A percentile compares a stretch with the other conserved stretches of the same genome.
phyloP scores from a whole-genome alignment of 2,113 vertebrate genomes.

The Myocastor coypus region DNA sequence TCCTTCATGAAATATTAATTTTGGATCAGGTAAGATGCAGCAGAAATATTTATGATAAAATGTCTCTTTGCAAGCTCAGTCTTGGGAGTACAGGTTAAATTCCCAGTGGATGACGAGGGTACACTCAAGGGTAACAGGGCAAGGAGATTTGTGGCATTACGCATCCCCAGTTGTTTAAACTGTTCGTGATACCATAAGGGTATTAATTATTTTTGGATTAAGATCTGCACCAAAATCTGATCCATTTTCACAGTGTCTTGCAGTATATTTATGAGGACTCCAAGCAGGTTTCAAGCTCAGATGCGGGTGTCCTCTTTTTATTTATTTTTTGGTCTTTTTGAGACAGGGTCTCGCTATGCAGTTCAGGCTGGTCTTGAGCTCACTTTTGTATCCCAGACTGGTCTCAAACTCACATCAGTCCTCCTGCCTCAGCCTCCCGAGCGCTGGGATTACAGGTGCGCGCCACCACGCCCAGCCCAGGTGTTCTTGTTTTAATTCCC shows the following conservation, averaged over 20 bases:
- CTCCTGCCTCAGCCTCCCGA: too few species aligned
- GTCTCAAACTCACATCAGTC: too few species aligned
- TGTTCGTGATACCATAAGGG: slow-evolving; percentile 49
- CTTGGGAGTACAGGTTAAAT: background rate
- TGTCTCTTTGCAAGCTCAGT: background rate
- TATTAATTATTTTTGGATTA: slow-evolving; percentile 74
- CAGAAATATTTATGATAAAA: slow-evolving; percentile 69
- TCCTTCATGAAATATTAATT: slow-evolving; percentile 77
- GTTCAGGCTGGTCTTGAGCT: too few species aligned
- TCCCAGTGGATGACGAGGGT: background rate
- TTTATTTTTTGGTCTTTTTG: too few species aligned
- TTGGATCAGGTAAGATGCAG: slow-evolving; percentile 20
- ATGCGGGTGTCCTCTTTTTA: background rate
- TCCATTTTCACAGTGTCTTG: background rate
- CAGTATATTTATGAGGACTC: background rate
- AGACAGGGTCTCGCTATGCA: too few species aligned
- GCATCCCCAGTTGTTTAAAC: slow-evolving; percentile 59
- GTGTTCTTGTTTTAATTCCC: background rate
- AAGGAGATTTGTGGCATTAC: background rate
- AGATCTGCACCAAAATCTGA: background rate
- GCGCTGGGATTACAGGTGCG: too few species aligned
- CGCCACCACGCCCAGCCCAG: too few species aligned
- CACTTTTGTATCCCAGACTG: too few species aligned
- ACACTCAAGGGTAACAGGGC: slow-evolving; percentile 51
- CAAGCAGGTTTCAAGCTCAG: background rate